Evolutionary conservation across 2,888 invertebrate species (phyloP), one percentile per base, ranked within the genome.

Genomic region (Cephonodes hylas): DNA sequence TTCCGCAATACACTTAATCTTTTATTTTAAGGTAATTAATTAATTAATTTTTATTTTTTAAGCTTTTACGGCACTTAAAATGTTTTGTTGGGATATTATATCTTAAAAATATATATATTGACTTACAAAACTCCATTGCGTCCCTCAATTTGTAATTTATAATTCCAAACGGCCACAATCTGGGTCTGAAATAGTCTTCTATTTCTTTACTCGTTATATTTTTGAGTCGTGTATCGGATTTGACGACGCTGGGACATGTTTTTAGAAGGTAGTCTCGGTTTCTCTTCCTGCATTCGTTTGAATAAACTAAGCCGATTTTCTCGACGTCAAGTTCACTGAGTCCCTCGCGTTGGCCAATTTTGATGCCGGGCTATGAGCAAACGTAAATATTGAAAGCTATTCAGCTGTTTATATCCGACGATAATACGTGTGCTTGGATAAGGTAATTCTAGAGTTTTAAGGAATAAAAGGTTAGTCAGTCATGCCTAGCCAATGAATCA

Each of bases 301-400:
- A 81, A 61, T 80, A 92, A 25, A 88, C 67, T n/a, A 80, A 65
- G 23, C 76, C 68, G 2, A 91, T 76, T 72, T 91, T 92, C 66
- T 86, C 83, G 0, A 86, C 66, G 63, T 92, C 91, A 15, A 78
- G 71, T 67, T 84, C 83, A 60, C 91, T 92, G 0, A 92, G 73
- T 0, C 80, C 85, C 60, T 88, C 84, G 3, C 91, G 84, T 74
- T 91, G 91, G 0, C 91, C 91, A 27, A 91, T 72, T 72, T 84
- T 88, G 3, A 73, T 45, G 8, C 79, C 81, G 2, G 72, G 34
- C 87, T 87, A 10, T 18, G 27, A 27, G 10, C 3, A 18, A 60
- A 3, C 58, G 64, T 38, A 48, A 42, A 46, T 7, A 59, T 42
- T 44, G 48, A 27, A 25, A 45, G n/a, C n/a, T n/a, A n/a, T n/a